These are phyloP conservation scores for Thomomys bottae DNA, from an alignment of 2,113 vertebrate species.

Conservation along the genomic window DNA sequence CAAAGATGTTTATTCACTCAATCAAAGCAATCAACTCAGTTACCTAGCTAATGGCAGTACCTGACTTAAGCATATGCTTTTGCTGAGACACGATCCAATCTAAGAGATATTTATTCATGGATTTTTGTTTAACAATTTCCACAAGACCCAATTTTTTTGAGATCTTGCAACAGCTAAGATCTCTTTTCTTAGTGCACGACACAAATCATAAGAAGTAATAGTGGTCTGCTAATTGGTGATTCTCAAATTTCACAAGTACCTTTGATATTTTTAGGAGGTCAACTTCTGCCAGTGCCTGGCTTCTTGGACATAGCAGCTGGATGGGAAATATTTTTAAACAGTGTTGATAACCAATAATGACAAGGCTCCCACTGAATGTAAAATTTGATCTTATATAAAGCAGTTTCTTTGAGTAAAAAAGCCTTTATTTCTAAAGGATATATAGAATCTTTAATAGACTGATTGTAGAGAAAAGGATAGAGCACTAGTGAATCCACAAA, in stretches of 20 bases:
- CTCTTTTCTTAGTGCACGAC: neutral
- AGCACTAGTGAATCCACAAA: conserved; percentile 33
- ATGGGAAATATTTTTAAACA: conserved; percentile 19
- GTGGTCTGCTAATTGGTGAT: neutral
- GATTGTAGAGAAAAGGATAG: conserved; percentile 21
- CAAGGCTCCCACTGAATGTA: neutral
- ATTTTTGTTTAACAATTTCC: conserved; percentile 37
- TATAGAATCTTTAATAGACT: conserved; percentile 28
- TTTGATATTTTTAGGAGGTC: conserved; percentile 3
- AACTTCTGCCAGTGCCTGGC: neutral
- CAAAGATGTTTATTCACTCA: neutral
- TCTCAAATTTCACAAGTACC: neutral
- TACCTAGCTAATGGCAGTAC: neutral
- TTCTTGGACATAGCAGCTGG: neutral
- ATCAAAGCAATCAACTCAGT: too few relatives aligned
- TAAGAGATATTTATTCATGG: neutral
- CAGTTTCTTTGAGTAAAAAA: conserved; percentile 39
- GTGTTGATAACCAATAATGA: neutral
- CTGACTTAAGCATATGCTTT: neutral
- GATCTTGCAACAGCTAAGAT: neutral
- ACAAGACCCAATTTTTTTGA: conserved; percentile 11
- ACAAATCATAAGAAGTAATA: neutral
- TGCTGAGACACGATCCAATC: neutral
- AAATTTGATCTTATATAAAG: conserved; percentile 30
- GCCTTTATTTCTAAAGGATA: conserved; percentile 23